Base-by-base conservation (phyloP, 2,797 vertebrate genomes). In the Morelia viridis region DNA sequence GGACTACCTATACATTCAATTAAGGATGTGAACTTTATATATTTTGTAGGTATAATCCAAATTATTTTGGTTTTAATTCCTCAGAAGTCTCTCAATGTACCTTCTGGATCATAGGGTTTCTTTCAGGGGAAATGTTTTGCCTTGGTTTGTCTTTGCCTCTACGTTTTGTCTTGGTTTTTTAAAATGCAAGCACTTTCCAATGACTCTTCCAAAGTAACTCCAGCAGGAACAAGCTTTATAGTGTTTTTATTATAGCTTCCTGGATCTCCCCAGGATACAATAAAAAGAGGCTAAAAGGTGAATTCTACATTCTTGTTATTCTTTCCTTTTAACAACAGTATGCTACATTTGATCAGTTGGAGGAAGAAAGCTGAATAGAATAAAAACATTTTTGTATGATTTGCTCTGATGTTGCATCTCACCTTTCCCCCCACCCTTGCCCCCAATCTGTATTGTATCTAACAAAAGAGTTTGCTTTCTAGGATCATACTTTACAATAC, bases 401-500 rank as follows among this genome's bases (percentile, higher is more conserved):
- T 93, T 95, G 57, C 68, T 94, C 93, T 92, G 84, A 91, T 94
- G 87, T 93, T 94, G 46, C 94, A 93, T 90, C 50, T 60, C 68
- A n/a, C 57, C 58, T 89, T 87, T 61, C 22, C 89, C 96, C 91
- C 88, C 46, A 1, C 17, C 64, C 65, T 17, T 46, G 89, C 96
- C 92, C 76, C 91, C 61, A 2, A 94, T 94, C 91, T 0, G 41
- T 89, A 76, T 93, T 94, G 88, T 91, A 76, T 93, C 95, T 95
- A 96, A 96, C 86, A 91, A 93, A 28, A 0, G 0, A 94, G 92
- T 94, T 95, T 95, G 85, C 95, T 93, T 96, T 94, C 92, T 89
- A 93, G 95, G 95, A 96, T 96, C 92, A 95, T 80, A 89, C 91
- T 96, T 96, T 83, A 91, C 94, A 95, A 92, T 91, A 94, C 96